Evolutionary conservation across 1,140 invertebrate genomes (phyloP).

Genomic region (Penaeus indicus): DNA sequence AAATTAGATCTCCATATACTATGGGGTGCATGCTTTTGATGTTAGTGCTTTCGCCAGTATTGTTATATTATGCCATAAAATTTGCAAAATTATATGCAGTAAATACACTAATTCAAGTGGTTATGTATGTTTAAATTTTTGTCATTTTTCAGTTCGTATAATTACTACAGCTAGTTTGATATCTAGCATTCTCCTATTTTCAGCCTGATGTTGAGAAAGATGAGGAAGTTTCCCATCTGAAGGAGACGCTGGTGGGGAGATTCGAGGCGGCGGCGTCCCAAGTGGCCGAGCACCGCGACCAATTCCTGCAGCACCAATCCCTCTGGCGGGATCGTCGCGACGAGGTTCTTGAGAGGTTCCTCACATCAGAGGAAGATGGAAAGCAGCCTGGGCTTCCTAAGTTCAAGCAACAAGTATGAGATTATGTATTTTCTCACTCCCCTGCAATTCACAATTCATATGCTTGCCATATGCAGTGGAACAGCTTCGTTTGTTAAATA

Average conservation of each 20-base stretch:
- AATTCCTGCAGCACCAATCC: constrained; percentile 59
- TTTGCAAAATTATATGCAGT: no score
- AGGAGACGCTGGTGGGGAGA: constrained; percentile 48
- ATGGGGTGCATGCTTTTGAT: no score
- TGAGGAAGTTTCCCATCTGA: constrained; percentile 50
- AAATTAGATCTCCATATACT: no score
- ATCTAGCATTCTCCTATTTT: background rate
- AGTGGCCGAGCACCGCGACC: constrained; percentile 51
- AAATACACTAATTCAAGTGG: no score
- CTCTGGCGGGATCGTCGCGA: constrained; percentile 60
- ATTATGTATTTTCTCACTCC: constrained; percentile 10
- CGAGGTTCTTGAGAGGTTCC: constrained; percentile 55
- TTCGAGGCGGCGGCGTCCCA: constrained; percentile 49
- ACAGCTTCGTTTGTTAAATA: no score
- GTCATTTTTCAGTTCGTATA: background rate
- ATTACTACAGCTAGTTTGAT: background rate
- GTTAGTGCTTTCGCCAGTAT: no score
- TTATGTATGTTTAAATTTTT: no score
- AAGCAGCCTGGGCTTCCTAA: constrained; percentile 51
- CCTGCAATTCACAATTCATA: background rate
- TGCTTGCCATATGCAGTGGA: no score
- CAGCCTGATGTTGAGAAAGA: constrained; percentile 61
- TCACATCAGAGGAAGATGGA: constrained; percentile 54
- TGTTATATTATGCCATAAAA: no score
- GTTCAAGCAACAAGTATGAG: constrained; percentile 58